A percentile compares a stretch with the other conserved stretches of the same genome.
These are phyloP conservation scores for Caenorhabditis drosophilae DNA, from an alignment of 2,888 invertebrate species.

Conservation along the genomic window DNA sequence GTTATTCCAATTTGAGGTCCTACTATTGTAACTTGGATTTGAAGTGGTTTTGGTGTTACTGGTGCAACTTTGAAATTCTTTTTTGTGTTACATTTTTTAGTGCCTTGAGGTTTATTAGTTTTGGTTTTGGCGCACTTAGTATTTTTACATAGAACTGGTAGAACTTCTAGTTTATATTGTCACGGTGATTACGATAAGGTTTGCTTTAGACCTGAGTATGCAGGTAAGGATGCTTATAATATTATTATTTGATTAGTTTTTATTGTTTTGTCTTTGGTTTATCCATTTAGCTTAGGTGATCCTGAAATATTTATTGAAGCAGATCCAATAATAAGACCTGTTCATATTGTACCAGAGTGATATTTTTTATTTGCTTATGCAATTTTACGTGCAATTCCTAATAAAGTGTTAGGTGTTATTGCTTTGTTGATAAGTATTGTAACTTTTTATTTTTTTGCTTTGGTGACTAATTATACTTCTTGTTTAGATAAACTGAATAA, in stretches of 20 bases:
- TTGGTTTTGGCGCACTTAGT: conserved; percentile 60
- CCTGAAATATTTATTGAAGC: conserved; percentile 80
- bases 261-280: conserved; percentile 73
- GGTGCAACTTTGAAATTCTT: conserved; percentile 81
- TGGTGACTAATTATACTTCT: conserved; percentile 56
- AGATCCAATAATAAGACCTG: conserved; percentile 77
- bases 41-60: conserved; percentile 80
- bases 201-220: conserved; percentile 56
- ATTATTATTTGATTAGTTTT: conserved; percentile 74
- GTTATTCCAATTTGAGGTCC: conserved; percentile 56
- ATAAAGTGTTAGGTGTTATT: conserved; percentile 81
- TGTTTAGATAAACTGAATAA: conserved; percentile 51
- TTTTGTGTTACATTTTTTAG: conserved; percentile 79
- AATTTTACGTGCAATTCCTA: conserved; percentile 81
- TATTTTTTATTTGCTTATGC: conserved; percentile 84
- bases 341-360: conserved; percentile 84
- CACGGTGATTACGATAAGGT: conserved; percentile 62
- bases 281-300: conserved; percentile 73
- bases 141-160: conserved; percentile 68
- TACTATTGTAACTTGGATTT: conserved; percentile 75
- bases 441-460: conserved; percentile 56
- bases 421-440: conserved; percentile 71
- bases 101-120: conserved; percentile 77
- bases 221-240: conserved; percentile 63
- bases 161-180: conserved; percentile 55